Evolutionary conservation across 2,888 invertebrate genomes (phyloP).

Genomic region (Gymnocheta viridis): DNA sequence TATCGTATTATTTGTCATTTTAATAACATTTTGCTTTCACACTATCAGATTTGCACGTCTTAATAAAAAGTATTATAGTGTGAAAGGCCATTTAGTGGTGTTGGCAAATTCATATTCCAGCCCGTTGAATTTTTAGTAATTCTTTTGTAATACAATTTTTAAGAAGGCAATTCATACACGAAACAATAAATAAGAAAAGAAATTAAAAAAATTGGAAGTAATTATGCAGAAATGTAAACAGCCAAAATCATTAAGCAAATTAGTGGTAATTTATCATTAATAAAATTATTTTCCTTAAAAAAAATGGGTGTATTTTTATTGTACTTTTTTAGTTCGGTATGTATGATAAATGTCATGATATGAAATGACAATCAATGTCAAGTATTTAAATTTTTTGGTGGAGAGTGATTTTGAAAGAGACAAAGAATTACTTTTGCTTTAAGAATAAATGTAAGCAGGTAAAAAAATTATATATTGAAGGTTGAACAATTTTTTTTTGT

Average conservation of each 20-base stretch:
- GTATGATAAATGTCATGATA: slow-evolving; percentile 19
- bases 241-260: background rate
- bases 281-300: background rate
- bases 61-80: too few species aligned
- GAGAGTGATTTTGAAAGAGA: background rate
- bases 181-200: background rate
- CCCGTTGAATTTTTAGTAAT: background rate
- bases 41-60: too few species aligned
- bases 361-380: slow-evolving; percentile 47
- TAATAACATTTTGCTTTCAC: too few species aligned
- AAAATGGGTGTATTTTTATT: background rate
- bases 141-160: background rate
- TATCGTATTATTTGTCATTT: too few species aligned
- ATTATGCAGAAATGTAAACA: background rate
- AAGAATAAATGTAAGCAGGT: background rate
- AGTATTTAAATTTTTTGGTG: slow-evolving; percentile 4
- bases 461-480: background rate
- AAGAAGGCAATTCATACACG: background rate
- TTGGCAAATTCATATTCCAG: too few species aligned
- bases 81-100: too few species aligned
- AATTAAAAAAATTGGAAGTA: background rate
- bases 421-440: background rate
- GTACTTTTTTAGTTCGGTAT: background rate
- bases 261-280: slow-evolving; percentile 27
- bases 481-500: background rate